Evolutionary conservation across 2,888 invertebrate species (phyloP).

Genomic region (Fragum sueziense): DNA sequence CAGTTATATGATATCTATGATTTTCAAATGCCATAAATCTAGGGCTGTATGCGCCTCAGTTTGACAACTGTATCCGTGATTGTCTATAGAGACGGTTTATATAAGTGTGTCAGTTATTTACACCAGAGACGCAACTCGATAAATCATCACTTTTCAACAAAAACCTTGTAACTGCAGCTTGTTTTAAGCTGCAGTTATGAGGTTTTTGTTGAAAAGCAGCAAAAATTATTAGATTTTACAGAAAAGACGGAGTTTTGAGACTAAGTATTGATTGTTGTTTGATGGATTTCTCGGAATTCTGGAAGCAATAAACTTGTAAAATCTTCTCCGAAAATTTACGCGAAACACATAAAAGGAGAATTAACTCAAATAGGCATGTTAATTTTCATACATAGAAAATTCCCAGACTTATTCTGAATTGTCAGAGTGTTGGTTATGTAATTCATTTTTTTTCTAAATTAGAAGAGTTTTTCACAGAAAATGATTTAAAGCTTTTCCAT

Average conservation of each 20-base stretch:
- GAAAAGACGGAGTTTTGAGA: neutral
- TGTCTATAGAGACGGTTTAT: neutral
- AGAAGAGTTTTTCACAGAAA: too few relatives aligned
- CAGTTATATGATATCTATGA: too few relatives aligned
- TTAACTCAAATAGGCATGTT: neutral
- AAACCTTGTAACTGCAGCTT: too few relatives aligned
- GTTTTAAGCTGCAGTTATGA: too few relatives aligned
- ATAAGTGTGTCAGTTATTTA: neutral
- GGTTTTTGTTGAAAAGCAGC: too few relatives aligned
- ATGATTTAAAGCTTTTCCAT: too few relatives aligned
- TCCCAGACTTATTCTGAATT: neutral
- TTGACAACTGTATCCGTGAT: too few relatives aligned
- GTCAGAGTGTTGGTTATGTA: too few relatives aligned
- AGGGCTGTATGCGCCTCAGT: too few relatives aligned
- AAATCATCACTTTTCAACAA: too few relatives aligned
- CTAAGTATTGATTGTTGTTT: neutral
- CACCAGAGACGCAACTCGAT: neutral
- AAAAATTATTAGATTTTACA: neutral
- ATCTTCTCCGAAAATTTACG: neutral
- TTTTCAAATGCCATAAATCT: too few relatives aligned
- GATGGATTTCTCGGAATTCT: neutral
- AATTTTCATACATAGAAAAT: neutral
- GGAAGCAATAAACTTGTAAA: neutral
- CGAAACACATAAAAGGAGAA: neutral
- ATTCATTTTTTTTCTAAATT: too few relatives aligned